A percentile compares a stretch with the other conserved stretches of the same genome.
These are phyloP conservation scores for Eupeodes corollae DNA, from an alignment of 1,140 invertebrate genomes.

Conservation along the genomic window DNA sequence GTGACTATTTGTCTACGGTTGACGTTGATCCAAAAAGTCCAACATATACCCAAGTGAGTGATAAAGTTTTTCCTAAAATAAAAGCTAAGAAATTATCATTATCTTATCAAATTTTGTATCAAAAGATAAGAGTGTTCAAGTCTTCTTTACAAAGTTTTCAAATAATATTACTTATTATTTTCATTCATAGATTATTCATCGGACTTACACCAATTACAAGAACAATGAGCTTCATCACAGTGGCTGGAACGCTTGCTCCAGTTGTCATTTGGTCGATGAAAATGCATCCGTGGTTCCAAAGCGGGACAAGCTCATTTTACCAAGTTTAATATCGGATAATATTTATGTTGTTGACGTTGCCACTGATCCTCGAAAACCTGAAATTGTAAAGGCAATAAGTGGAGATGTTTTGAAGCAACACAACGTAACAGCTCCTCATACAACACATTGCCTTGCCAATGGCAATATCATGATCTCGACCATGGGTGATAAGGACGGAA, in stretches of 20 bases:
- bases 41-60: slow-evolving; percentile 72
- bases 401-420: slow-evolving; percentile 57
- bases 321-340: slow-evolving; percentile 67
- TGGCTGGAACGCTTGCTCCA: slow-evolving; percentile 94
- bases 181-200: slow-evolving; percentile 70
- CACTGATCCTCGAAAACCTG: slow-evolving; percentile 50
- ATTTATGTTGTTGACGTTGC: slow-evolving; percentile 78
- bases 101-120: too few species aligned
- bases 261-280: slow-evolving; percentile 51
- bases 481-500: slow-evolving; percentile 71
- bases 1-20: slow-evolving; percentile 82
- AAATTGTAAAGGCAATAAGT: slow-evolving; percentile 51
- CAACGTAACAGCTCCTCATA: slow-evolving; percentile 77
- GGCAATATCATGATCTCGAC: slow-evolving; percentile 93
- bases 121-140: too few species aligned
- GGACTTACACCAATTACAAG: slow-evolving; percentile 60
- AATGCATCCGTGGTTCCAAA: slow-evolving; percentile 45
- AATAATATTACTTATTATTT: background rate
- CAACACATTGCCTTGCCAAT: slow-evolving; percentile 80
- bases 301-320: slow-evolving; percentile 71
- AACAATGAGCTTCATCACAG: slow-evolving; percentile 90
- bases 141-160: background rate
- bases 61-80: too few species aligned
- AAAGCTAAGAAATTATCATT: too few species aligned
- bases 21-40: slow-evolving; percentile 81